Conservation (phyloP, 2,113 vertebrate genomes). For the Perognathus longimembris region DNA sequence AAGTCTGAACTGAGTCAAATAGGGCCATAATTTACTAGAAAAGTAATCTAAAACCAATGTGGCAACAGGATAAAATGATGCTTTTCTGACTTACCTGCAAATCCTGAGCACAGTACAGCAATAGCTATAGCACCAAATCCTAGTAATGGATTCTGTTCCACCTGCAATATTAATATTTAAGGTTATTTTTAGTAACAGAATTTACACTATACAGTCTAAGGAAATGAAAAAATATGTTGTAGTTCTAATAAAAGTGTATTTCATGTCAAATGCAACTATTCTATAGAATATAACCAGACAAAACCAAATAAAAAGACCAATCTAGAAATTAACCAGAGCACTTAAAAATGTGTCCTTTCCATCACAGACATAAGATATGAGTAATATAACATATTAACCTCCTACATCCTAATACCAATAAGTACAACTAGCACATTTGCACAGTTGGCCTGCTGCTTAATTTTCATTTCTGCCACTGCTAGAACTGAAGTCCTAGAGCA, state of each 20-base stretch:
- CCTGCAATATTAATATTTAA: constrained; percentile 86
- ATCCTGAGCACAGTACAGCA: constrained; percentile 97
- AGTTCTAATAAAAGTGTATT: background rate
- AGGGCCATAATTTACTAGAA: background rate
- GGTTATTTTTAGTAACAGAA: constrained; percentile 29
- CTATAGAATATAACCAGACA: background rate
- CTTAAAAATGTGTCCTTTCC: constrained; percentile 28
- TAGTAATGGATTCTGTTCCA: constrained; percentile 94
- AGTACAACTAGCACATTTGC: background rate
- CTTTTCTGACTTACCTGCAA: constrained; percentile 92
- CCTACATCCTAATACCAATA: background rate
- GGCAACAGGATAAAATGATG: background rate
- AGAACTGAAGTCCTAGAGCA: background rate
- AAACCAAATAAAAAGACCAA: constrained; percentile 37
- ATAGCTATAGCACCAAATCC: constrained; percentile 94
- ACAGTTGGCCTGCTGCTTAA: background rate
- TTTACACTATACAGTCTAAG: constrained; percentile 24
- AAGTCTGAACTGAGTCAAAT: constrained; percentile 17
- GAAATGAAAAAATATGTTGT: background rate
- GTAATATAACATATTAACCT: background rate
- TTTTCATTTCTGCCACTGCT: constrained; percentile 28
- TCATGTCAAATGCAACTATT: background rate
- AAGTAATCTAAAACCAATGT: background rate
- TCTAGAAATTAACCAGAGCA: constrained; percentile 22
- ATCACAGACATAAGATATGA: background rate